Conservation (phyloP, 2,797 vertebrate species). For the Darevskia mixta region DNA sequence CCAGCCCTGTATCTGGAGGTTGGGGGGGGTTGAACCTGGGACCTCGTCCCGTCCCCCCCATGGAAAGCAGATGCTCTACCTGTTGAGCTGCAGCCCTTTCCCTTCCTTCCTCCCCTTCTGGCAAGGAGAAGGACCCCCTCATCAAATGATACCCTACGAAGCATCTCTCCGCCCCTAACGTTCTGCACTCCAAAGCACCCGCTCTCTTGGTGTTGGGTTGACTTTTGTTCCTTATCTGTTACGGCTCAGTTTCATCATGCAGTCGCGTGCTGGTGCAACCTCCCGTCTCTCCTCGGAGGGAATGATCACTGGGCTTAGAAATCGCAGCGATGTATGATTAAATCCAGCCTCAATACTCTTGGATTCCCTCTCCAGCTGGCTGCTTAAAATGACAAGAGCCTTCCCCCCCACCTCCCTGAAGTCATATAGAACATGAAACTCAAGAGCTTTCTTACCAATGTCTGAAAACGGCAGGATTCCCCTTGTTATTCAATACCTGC, state of each 20-base stretch:
- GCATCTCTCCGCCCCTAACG: background rate
- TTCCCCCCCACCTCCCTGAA: too few relatives aligned
- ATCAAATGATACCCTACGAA: too few relatives aligned
- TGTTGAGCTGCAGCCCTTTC: too few relatives aligned
- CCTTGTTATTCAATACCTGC: too few relatives aligned
- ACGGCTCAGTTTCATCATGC: background rate
- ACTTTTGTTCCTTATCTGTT: constrained; percentile 1
- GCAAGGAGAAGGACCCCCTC: too few relatives aligned
- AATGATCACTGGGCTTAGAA: background rate
- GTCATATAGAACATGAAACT: background rate
- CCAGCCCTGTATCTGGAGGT: too few relatives aligned
- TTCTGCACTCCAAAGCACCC: background rate
- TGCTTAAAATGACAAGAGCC: background rate
- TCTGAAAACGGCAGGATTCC: background rate
- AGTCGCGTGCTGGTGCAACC: fast-evolving
- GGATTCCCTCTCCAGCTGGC: background rate
- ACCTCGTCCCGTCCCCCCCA: too few relatives aligned
- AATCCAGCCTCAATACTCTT: constrained; percentile 15
- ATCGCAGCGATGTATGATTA: background rate
- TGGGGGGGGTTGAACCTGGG: too few relatives aligned
- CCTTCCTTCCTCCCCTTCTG: too few relatives aligned
- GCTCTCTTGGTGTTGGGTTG: fast-evolving
- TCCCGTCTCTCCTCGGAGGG: background rate
- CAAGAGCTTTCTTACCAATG: fast-evolving
- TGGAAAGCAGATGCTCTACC: too few relatives aligned